Conservation (phyloP, 1,140 invertebrate species). For the Danaus melanippus region DNA sequence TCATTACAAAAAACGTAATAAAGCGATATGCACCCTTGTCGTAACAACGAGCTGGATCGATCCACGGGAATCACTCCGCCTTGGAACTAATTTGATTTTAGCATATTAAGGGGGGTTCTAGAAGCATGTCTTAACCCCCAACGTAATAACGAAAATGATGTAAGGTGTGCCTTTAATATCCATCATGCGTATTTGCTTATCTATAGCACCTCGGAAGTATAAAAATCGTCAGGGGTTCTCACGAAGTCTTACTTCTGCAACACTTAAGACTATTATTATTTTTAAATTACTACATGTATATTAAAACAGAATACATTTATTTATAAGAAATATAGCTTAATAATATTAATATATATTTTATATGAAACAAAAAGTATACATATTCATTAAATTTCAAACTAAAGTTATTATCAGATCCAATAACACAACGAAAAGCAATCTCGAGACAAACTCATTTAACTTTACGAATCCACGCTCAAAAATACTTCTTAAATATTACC, state of each 20-base stretch:
- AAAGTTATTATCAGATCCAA: constrained; percentile 45
- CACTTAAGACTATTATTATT: constrained; percentile 38
- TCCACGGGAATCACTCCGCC: constrained; percentile 55
- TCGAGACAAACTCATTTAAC: constrained; percentile 66
- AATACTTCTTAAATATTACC: constrained; percentile 54
- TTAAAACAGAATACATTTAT: not conserved
- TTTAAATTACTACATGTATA: not conserved
- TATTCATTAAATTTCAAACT: not conserved
- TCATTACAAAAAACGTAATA: constrained; percentile 26
- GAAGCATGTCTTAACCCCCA: constrained; percentile 59
- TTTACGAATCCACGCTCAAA: constrained; percentile 52
- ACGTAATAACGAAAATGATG: constrained; percentile 68
- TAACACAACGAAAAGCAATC: constrained; percentile 44
- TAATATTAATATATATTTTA: too few species aligned
- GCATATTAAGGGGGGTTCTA: constrained; percentile 66
- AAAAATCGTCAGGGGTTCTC: constrained; percentile 59
- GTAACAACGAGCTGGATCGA: constrained; percentile 57
- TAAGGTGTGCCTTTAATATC: constrained; percentile 71
- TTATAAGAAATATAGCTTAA: too few species aligned
- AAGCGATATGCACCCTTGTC: constrained; percentile 30
- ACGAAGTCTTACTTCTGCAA: constrained; percentile 23
- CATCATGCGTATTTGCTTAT: constrained; percentile 71
- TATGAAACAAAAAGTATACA: too few species aligned
- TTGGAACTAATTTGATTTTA: constrained; percentile 71
- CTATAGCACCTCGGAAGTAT: constrained; percentile 67